Conservation (phyloP, 2,888 invertebrate genomes). For the Nezara viridula region DNA sequence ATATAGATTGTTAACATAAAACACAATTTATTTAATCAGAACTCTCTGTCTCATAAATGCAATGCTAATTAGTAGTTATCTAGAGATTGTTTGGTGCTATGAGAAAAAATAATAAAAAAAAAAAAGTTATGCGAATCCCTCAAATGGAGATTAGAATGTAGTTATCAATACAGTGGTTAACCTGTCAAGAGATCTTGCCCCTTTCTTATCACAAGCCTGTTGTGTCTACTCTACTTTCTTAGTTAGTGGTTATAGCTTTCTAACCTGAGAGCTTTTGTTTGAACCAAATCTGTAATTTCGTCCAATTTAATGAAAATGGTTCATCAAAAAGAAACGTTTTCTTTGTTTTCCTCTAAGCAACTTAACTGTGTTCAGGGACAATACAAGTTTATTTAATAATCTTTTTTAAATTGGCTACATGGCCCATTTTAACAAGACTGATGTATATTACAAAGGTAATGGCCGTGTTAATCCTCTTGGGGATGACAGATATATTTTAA, state of each 20-base stretch:
- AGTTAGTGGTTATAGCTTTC: slow-evolving; percentile 28
- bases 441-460: slow-evolving; percentile 52
- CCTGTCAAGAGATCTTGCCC: slow-evolving; percentile 23
- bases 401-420: slow-evolving; percentile 47
- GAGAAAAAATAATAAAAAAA: neutral
- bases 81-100: neutral
- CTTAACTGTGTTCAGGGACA: slow-evolving; percentile 16
- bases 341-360: neutral
- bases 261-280: neutral
- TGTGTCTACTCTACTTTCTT: slow-evolving; percentile 26
- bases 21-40: neutral
- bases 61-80: neutral
- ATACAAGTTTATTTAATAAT: slow-evolving; percentile 16
- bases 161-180: slow-evolving; percentile 12
- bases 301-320: neutral
- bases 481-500: slow-evolving; percentile 57
- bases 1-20: neutral
- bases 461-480: slow-evolving; percentile 59
- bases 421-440: slow-evolving; percentile 54
- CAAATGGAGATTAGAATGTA: neutral
- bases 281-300: neutral
- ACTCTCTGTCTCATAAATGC: neutral
- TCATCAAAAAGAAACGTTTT: neutral
- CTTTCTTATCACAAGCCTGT: slow-evolving; percentile 15
- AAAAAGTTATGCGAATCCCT: neutral